Conservation (phyloP, 2,113 vertebrate genomes). For the Papio anubis region DNA sequence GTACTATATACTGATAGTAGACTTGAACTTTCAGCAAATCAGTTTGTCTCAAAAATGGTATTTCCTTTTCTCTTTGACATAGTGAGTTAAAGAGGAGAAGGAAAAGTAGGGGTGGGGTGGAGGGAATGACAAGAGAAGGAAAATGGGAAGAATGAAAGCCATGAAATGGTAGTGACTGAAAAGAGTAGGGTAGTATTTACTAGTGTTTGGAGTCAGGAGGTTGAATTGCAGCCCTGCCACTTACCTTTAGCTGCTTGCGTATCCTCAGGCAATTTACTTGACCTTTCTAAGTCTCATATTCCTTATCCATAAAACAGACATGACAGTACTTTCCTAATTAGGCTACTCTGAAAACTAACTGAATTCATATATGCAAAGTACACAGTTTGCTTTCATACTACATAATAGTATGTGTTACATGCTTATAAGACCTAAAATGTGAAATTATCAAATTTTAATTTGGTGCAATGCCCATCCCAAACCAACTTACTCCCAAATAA, state of each 20-base stretch:
- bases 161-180: not conserved
- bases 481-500: not conserved
- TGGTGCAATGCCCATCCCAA: not conserved
- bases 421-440: not conserved
- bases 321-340: not conserved
- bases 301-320: not conserved
- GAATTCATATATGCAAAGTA: not conserved
- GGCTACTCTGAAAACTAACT: not conserved
- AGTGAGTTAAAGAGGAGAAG: not conserved
- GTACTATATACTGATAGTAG: not conserved
- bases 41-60: not conserved
- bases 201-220: not conserved
- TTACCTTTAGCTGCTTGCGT: not conserved
- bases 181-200: not conserved
- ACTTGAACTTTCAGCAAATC: not conserved
- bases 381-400: not conserved
- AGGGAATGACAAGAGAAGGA: not conserved
- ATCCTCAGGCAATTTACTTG: not conserved
- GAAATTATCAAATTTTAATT: not conserved
- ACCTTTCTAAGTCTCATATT: not conserved
- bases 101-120: not conserved
- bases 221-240: not conserved
- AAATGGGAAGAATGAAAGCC: not conserved
- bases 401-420: not conserved
- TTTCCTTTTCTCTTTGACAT: not conserved